Evolutionary conservation across 2,797 vertebrate species (phyloP), one percentile per base, ranked within the genome.

Genomic region (Monodelphis domestica): DNA sequence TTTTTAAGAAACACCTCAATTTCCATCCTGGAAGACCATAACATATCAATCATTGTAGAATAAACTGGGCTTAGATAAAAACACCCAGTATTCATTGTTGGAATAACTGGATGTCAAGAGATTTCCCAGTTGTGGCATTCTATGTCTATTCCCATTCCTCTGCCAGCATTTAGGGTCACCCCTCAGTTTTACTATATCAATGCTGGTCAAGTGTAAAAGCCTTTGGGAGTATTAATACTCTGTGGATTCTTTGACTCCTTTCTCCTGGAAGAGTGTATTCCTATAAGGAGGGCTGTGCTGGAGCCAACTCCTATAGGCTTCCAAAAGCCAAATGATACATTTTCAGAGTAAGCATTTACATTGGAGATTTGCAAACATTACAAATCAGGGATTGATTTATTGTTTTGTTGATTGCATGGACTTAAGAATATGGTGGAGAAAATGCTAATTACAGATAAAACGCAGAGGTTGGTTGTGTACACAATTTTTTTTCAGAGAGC

Each of bases 1-100:
- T 38, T 15, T 78, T 93, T 94, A 38, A 0, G 93, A 96, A n/a
- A 90, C 87, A 87, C 92, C n/a, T 95, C 96, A 96, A 29, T n/a
- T 38, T 56, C 88, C 70, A 97, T 91, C 70, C 95, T 89, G 52
- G 95, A 78, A 50, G 93, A 55, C 57, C 84, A 88, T 96, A 94
- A 96, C 94, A 30, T 87, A 91, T 94, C 96, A 96, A 95, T 1
- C n/a, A 50, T 54, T 95, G 57, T 94, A 11, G 53, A 96, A 93
- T 91, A 21, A 91, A 52, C 38, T 89, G 63, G 91, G 59, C 63
- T 87, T 54, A 88, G 24, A 90, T 57, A 94, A 93, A 90, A 89
- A 93, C 91, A 96, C 63, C 53, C 0, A 29, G 54, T 38, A 54
- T 52, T 56, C 15, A 89, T 53, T 89, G 63, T 51, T 50, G 59